A percentile compares a stretch with the other conserved stretches of the same genome.
These are phyloP conservation scores for Pocillopora verrucosa DNA, from an alignment of 64 coral and sea anemone genomes.

Conservation along the genomic window DNA sequence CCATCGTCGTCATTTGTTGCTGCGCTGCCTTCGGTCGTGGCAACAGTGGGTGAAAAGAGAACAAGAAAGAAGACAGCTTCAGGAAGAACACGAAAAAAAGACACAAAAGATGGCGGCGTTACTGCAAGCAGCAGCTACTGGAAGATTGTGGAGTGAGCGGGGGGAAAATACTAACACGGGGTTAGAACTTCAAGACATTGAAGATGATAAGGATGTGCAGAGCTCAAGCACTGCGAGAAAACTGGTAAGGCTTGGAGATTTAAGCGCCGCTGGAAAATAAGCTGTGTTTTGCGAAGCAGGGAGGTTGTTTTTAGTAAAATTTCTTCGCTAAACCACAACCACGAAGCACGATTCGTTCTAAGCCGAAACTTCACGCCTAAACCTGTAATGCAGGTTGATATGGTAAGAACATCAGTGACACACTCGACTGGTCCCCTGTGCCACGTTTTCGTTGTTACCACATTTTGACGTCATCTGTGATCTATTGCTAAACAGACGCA, in stretches of 20 bases:
- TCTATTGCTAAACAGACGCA: no score
- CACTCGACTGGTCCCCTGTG: no score
- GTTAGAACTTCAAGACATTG: constrained; percentile 47
- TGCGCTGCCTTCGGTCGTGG: constrained; percentile 45
- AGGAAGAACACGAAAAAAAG: constrained; percentile 69
- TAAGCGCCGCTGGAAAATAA: not conserved
- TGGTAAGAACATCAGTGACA: no score
- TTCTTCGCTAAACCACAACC: no score
- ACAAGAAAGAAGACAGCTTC: constrained; percentile 51
- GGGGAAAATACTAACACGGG: not conserved
- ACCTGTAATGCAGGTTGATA: no score
- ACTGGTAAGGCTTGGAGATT: constrained; percentile 48
- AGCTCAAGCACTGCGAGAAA: constrained; percentile 68
- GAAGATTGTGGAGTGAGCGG: constrained; percentile 68
- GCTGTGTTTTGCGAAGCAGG: not conserved
- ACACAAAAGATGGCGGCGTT: constrained; percentile 83
- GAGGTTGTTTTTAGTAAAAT: no score
- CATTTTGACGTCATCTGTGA: no score
- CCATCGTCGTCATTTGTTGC: constrained; percentile 54
- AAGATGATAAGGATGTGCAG: constrained; percentile 36
- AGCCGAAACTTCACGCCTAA: no score
- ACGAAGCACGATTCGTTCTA: no score
- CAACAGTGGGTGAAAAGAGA: constrained; percentile 53
- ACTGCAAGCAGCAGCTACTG: constrained; percentile 76
- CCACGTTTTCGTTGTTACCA: no score